These are phyloP conservation scores for Gymnosoma rotundatum DNA, from an alignment of 2,888 invertebrate species.

Conservation along the genomic window DNA sequence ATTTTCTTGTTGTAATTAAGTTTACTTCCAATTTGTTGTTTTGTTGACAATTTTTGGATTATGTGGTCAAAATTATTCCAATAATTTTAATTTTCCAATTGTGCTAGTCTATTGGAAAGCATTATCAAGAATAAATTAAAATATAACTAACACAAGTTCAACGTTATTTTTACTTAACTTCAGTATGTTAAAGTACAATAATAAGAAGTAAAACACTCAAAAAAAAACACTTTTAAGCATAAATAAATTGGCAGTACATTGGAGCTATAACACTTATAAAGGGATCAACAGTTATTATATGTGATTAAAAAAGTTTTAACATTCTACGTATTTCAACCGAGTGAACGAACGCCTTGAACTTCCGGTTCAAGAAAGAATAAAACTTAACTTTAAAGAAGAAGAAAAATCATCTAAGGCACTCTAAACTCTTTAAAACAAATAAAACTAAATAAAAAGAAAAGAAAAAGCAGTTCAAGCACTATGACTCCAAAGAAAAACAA, in stretches of 20 bases:
- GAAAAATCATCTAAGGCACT: slow-evolving; percentile 27
- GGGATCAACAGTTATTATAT: slow-evolving; percentile 48
- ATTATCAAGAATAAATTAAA: no score
- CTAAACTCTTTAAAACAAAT: neutral
- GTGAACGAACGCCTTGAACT: slow-evolving; percentile 81
- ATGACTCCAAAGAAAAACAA: neutral
- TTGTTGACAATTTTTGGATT: no score
- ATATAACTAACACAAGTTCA: no score
- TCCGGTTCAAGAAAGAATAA: slow-evolving; percentile 73
- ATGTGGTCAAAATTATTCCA: no score
- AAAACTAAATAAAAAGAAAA: slow-evolving; percentile 19
- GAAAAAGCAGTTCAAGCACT: slow-evolving; percentile 42
- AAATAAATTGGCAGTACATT: slow-evolving; percentile 12
- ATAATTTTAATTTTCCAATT: no score
- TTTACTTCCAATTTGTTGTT: no score
- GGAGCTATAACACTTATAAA: neutral
- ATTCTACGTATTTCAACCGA: slow-evolving; percentile 78
- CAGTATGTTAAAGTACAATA: neutral
- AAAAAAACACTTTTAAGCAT: neutral
- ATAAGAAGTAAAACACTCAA: neutral
- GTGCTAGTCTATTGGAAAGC: no score
- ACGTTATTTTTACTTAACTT: neutral
- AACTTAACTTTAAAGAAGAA: slow-evolving; percentile 15
- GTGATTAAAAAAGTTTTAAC: slow-evolving; percentile 60
- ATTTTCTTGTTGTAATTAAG: no score